phyloP scores from a whole-genome alignment of 1,140 invertebrate genomes.

The Sycophaga agraensis region DNA sequence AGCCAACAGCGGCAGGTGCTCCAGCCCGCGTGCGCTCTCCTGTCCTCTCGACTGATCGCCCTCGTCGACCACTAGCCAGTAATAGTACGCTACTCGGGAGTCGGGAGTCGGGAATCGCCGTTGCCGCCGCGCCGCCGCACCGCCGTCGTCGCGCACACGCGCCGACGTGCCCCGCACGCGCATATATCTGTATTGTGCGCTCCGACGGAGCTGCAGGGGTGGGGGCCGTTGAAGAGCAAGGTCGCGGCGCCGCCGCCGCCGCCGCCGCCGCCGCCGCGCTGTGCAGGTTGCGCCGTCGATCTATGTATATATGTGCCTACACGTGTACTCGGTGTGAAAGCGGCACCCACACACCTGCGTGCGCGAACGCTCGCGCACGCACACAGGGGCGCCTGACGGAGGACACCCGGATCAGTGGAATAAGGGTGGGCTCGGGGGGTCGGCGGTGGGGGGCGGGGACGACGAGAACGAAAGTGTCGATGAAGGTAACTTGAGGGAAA shows the following conservation, averaged over 20 bases:
- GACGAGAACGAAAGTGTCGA: too few relatives aligned
- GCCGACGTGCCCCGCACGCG: too few relatives aligned
- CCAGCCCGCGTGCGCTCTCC: not conserved
- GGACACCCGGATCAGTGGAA: too few relatives aligned
- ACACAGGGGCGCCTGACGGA: too few relatives aligned
- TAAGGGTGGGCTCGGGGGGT: not conserved
- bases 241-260: slow-evolving; percentile 10
- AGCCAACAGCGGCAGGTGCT: too few relatives aligned
- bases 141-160: not conserved
- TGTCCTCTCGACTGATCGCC: not conserved
- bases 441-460: not conserved
- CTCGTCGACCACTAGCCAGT: not conserved
- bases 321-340: too few relatives aligned
- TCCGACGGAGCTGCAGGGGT: too few relatives aligned
- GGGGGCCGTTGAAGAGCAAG: slow-evolving; percentile 18
- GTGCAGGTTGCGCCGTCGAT: not conserved
- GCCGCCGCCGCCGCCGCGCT: not conserved
- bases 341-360: too few relatives aligned
- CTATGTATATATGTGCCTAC: not conserved
- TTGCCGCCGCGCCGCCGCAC: not conserved
- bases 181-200: too few relatives aligned
- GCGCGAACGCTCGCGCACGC: too few relatives aligned
- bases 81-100: too few relatives aligned
- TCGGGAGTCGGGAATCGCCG: not conserved
- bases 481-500: too few relatives aligned